Evolutionary conservation across 2,797 vertebrate species (phyloP).

Genomic region (Coracias cyanogaster): DNA sequence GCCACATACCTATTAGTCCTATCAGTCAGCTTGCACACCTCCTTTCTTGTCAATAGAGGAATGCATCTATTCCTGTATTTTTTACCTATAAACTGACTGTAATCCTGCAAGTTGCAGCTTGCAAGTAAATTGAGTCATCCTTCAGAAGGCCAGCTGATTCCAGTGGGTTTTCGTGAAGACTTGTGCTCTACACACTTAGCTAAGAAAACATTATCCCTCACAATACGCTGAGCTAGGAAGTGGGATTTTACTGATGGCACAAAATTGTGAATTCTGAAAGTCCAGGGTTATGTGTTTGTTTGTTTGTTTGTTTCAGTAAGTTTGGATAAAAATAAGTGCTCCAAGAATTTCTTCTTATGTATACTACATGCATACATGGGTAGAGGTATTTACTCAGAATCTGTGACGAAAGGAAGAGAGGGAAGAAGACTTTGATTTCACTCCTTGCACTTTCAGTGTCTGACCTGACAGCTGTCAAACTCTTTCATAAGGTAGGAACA

Average conservation of each 20-base stretch:
- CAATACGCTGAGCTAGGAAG: neutral
- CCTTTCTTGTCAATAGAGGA: neutral
- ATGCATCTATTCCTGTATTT: neutral
- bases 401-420: neutral
- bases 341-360: neutral
- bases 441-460: neutral
- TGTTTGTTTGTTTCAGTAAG: neutral
- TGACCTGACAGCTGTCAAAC: slow-evolving; percentile 26
- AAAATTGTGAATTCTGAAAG: neutral
- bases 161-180: neutral
- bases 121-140: neutral
- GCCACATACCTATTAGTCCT: neutral
- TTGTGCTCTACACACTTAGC: neutral
- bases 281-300: neutral
- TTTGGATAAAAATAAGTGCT: neutral
- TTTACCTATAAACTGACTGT: neutral
- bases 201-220: neutral
- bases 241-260: neutral
- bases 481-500: neutral
- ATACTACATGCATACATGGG: neutral
- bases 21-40: neutral
- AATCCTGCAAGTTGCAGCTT: neutral
- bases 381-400: neutral
- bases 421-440: slow-evolving; percentile 10
- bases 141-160: neutral